Percentiles rank a stretch among this genome's conserved stretches.
phyloP scores from a whole-genome alignment of 2,113 vertebrate genomes.

The Ammodytes marinus region DNA sequence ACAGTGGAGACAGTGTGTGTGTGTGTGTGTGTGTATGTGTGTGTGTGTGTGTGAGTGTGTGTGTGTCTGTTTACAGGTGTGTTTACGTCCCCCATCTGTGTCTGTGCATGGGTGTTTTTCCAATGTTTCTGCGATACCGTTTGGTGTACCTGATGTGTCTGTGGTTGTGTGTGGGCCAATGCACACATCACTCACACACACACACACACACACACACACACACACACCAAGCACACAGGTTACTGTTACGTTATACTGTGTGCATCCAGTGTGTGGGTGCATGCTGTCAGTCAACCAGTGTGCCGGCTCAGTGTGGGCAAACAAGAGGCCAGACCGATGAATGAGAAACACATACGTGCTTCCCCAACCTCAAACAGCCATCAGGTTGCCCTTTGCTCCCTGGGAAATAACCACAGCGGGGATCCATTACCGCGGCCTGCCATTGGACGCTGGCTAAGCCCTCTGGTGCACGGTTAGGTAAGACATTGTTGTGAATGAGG shows the following conservation, averaged over 20 bases:
- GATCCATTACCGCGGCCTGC: neutral
- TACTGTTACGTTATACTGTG: neutral
- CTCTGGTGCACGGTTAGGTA: neutral
- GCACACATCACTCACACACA: neutral
- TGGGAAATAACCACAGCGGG: constrained; percentile 15
- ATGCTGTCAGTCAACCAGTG: neutral
- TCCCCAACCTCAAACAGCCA: constrained; percentile 28
- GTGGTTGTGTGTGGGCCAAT: constrained; percentile 4
- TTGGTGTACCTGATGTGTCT: constrained; percentile 14
- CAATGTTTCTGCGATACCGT: neutral
- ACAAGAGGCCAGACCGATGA: constrained; percentile 33
- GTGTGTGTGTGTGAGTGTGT: neutral
- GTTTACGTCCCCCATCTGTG: neutral
- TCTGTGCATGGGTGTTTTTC: constrained; percentile 24
- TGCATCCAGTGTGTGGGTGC: constrained; percentile 1
- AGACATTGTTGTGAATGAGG: constrained; percentile 55
- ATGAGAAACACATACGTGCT: constrained; percentile 60
- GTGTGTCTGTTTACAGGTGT: constrained; percentile 27
- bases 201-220: neutral
- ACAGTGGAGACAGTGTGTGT: neutral
- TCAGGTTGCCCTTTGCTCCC: constrained; percentile 8
- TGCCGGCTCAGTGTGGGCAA: constrained; percentile 24
- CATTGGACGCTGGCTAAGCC: constrained; percentile 2
- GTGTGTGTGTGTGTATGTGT: neutral
- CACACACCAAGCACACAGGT: too few species aligned